Evolutionary conservation across 2,888 invertebrate species (phyloP).

Genomic region (Lasioglossum morio): DNA sequence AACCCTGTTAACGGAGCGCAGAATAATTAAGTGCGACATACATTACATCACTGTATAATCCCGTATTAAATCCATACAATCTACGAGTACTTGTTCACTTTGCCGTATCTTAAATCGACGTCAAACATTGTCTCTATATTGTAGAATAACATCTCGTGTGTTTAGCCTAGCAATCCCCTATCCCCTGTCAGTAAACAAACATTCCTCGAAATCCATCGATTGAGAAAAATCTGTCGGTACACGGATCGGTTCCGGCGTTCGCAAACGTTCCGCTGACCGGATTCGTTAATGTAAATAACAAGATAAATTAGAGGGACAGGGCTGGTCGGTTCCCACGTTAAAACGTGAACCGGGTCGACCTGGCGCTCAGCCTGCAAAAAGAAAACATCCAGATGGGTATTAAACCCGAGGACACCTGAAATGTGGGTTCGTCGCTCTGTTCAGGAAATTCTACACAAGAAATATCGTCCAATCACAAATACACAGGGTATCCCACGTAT

Average conservation of each 20-base stretch:
- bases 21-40: neutral
- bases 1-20: neutral
- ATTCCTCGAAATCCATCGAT: neutral
- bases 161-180: neutral
- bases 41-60: neutral
- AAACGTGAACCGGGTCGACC: slow-evolving; percentile 29
- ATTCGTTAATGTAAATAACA: slow-evolving; percentile 47
- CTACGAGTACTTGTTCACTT: neutral
- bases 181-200: slow-evolving; percentile 17
- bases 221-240: slow-evolving; percentile 2
- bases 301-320: slow-evolving; percentile 34
- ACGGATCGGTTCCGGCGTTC: slow-evolving; percentile 4
- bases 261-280: slow-evolving; percentile 38
- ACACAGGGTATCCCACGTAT: neutral
- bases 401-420: neutral
- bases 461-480: neutral
- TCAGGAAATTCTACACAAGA: neutral
- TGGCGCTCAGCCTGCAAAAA: neutral
- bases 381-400: slow-evolving; percentile 13
- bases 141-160: slow-evolving; percentile 7
- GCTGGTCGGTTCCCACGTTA: slow-evolving; percentile 4
- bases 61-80: neutral
- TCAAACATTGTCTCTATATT: neutral
- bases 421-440: neutral
- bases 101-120: neutral